Evolutionary conservation across 2,113 vertebrate genomes (phyloP).

Genomic region (Campylomormyrus tamandua): DNA sequence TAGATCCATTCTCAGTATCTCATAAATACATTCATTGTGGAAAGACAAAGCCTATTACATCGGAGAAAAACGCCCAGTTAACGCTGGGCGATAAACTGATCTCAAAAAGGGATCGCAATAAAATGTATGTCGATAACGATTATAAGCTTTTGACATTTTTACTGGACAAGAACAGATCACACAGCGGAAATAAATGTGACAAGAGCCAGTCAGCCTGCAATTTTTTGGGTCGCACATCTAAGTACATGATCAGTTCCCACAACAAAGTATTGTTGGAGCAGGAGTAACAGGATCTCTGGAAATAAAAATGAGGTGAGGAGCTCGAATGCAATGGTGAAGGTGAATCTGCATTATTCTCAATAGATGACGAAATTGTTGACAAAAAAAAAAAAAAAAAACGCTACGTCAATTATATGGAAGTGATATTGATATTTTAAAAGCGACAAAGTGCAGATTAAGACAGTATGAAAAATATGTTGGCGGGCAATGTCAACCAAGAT

Average conservation of each 20-base stretch:
- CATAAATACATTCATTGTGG: background rate
- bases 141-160: too few species aligned
- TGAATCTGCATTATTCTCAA: background rate
- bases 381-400: background rate
- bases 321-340: background rate
- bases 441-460: background rate
- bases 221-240: too few species aligned
- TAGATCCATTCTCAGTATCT: background rate
- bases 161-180: too few species aligned
- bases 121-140: too few species aligned
- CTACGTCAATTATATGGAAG: background rate
- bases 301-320: too few species aligned
- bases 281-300: too few species aligned
- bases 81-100: too few species aligned
- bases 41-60: background rate
- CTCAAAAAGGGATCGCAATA: too few species aligned
- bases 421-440: background rate
- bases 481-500: background rate
- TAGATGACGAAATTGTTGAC: background rate
- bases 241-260: too few species aligned
- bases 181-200: too few species aligned
- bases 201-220: too few species aligned
- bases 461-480: background rate
- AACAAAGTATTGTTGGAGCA: too few species aligned
- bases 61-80: background rate